These are phyloP conservation scores for Macropis europaea DNA, from an alignment of 2,888 invertebrate genomes.

Conservation along the genomic window DNA sequence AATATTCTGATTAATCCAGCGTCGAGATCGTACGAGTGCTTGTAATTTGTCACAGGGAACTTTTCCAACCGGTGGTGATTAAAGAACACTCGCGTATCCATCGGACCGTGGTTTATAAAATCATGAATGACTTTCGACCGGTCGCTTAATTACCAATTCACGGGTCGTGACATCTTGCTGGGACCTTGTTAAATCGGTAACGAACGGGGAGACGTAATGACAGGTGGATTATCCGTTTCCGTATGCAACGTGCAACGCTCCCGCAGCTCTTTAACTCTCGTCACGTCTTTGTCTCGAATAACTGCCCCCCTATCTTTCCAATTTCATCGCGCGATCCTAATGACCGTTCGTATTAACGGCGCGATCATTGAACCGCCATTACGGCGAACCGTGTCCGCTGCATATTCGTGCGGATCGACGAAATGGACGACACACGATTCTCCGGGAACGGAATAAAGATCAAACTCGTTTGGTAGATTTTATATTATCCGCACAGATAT, in stretches of 20 bases:
- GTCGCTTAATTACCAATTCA: slow-evolving; percentile 28
- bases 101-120: slow-evolving; percentile 7
- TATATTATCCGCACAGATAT: too few species aligned
- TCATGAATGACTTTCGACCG: slow-evolving; percentile 4
- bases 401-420: neutral
- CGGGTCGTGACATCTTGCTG: slow-evolving; percentile 1
- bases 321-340: slow-evolving; percentile 51
- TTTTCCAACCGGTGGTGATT: slow-evolving; percentile 15
- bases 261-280: slow-evolving; percentile 33
- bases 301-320: slow-evolving; percentile 26
- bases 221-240: slow-evolving; percentile 41
- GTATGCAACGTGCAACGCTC: neutral
- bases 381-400: neutral
- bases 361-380: slow-evolving; percentile 18
- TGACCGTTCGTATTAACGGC: slow-evolving; percentile 42
- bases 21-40: neutral
- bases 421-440: neutral
- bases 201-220: slow-evolving; percentile 29
- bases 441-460: neutral
- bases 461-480: neutral
- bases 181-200: slow-evolving; percentile 31
- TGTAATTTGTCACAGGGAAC: neutral
- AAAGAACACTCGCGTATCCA: neutral
- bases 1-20: slow-evolving; percentile 14
- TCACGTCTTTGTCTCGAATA: slow-evolving; percentile 29